These are phyloP conservation scores for Labroides dimidiatus DNA, from an alignment of 2,797 vertebrate species.

Conservation along the genomic window DNA sequence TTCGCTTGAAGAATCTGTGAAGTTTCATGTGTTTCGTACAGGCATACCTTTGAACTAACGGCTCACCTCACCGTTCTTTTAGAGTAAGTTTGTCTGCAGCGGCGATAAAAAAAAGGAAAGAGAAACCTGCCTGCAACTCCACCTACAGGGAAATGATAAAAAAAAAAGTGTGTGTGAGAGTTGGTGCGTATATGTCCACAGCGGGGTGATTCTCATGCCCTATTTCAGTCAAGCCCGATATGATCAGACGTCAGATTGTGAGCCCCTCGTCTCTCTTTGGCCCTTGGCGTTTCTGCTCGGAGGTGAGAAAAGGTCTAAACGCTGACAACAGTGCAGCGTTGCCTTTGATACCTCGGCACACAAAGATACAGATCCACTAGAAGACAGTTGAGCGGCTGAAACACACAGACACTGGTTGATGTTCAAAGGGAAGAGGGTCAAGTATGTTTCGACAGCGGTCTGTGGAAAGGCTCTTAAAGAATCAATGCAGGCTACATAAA, in stretches of 20 bases:
- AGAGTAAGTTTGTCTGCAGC: conserved; percentile 7
- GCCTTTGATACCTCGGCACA: conserved; percentile 62
- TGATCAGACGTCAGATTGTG: conserved; percentile 74
- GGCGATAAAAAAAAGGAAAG: no score
- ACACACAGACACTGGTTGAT: conserved; percentile 22
- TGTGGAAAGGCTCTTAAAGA: conserved; percentile 19
- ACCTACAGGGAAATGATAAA: conserved; percentile 17
- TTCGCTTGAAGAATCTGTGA: not conserved
- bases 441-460: conserved; percentile 15
- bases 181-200: conserved; percentile 59
- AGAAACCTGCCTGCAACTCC: conserved; percentile 33
- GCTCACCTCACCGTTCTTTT: not conserved
- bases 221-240: conserved; percentile 79
- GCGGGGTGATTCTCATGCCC: conserved; percentile 70
- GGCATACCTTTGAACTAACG: not conserved
- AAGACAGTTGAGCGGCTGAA: conserved; percentile 21
- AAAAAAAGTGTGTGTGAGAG: conserved; percentile 11
- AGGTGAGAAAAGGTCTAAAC: conserved; percentile 79
- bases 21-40: no score
- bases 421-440: conserved; percentile 40
- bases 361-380: conserved; percentile 52
- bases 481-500: not conserved
- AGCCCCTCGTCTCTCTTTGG: conserved; percentile 60
- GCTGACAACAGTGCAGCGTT: conserved; percentile 63
- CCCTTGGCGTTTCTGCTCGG: conserved; percentile 62